Evolutionary conservation across 2,888 invertebrate genomes (phyloP), one percentile per base, ranked within the genome.

Genomic region (Mythimna loreyi): DNA sequence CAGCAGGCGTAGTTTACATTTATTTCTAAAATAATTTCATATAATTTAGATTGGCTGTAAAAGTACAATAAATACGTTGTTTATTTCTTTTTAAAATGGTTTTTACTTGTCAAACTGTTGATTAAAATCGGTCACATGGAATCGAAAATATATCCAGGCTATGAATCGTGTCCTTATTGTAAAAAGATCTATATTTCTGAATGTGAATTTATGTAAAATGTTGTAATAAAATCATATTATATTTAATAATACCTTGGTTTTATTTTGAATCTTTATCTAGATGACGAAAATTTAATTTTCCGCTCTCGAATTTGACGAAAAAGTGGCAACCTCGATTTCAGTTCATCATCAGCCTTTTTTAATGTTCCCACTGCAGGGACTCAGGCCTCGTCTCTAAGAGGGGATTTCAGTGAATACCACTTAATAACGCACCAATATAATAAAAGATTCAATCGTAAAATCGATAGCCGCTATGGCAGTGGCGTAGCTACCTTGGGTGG

Each of bases 161-260:
- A 43, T 58, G 59, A 62, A 64, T 58, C 43, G 74, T 77, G 66
- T 60, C 73, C 60, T 74, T 74, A 80, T 70, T 83, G 80, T 82
- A 82, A 64, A 85, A 81, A 81, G 52, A 82, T 72, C 64, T 86
- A 83, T 87, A 81, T 87, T 87, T 84, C 72, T 83, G 81, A 76
- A 72, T 78, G 78, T 85, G 66, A 80, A 85, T 85, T 81, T 71
- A 74, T 83, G 80, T 82, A 78, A 81, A 70, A 63, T 80, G 72
- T 87, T 87, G 75, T 77, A 87, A 83, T 86, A 87, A 85, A 76
- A 59, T 82, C 11, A 21, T 52, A 69, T 19, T 72, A 67, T 80
- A 72, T 76, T 80, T 62, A n/a, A 68, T 40, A 63, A 64, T 21
- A 33, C 0, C 25, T 43, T 45, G 0, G 62, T 75, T 71, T 76